phyloP scores from a whole-genome alignment of 2,113 vertebrate species.

The Poeciliopsis occidentalis region DNA sequence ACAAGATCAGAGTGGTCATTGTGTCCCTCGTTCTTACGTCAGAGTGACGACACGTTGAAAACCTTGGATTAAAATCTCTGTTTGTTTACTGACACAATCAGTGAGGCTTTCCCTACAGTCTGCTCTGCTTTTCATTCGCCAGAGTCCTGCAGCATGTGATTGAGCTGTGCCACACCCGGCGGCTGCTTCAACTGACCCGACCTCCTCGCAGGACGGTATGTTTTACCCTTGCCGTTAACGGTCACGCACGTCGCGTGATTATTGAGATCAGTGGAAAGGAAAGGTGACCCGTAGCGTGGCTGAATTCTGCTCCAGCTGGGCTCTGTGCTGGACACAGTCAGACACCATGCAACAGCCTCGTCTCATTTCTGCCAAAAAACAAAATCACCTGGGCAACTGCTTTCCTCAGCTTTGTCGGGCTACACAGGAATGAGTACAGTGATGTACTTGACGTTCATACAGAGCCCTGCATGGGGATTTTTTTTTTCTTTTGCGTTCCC shows the following conservation, averaged over 20 bases:
- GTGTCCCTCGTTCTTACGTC: slow-evolving; percentile 30
- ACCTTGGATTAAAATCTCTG: background rate
- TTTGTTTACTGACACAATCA: background rate
- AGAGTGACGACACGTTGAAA: slow-evolving; percentile 30
- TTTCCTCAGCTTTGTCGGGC: slow-evolving; percentile 7
- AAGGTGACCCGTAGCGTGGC: slow-evolving; percentile 46
- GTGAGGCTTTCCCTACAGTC: background rate
- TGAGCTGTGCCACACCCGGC: background rate
- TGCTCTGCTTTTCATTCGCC: background rate
- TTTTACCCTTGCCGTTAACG: background rate
- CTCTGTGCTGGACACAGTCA: slow-evolving; percentile 68
- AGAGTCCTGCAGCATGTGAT: slow-evolving; percentile 7
- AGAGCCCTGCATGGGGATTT: no score
- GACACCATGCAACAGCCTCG: slow-evolving; percentile 71
- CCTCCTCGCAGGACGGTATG: slow-evolving; percentile 85
- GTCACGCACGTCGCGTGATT: background rate
- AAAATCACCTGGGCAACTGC: slow-evolving; percentile 7
- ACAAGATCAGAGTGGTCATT: slow-evolving; percentile 3
- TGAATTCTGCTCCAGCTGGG: slow-evolving; percentile 71
- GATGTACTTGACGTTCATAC: background rate
- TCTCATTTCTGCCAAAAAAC: slow-evolving; percentile 40
- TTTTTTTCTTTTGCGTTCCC: no score
- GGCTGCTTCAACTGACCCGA: slow-evolving; percentile 14
- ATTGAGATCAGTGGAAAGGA: background rate
- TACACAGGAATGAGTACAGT: slow-evolving; percentile 54